Percentiles rank a stretch among this genome's conserved stretches.
Evolutionary conservation across 2,113 vertebrate species (phyloP).

Genomic region (Dendrocopos noguchii): DNA sequence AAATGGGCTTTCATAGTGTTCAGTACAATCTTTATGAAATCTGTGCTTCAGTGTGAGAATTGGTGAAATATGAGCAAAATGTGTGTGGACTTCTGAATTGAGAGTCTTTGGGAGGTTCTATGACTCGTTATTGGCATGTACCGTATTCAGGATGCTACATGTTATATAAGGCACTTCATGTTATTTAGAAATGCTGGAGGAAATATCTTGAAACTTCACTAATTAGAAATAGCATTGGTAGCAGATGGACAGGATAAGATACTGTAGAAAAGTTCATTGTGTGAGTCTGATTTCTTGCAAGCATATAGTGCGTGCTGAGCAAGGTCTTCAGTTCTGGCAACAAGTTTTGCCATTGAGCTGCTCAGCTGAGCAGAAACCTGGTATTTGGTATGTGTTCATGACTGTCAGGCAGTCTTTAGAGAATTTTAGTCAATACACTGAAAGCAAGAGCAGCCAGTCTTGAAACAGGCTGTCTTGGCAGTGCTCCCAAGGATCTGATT

Average conservation of each 20-base stretch:
- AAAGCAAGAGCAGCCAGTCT: neutral
- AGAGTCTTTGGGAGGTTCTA: neutral
- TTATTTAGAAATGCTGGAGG: slow-evolving; percentile 26
- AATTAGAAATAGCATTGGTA: slow-evolving; percentile 19
- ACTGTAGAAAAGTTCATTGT: neutral
- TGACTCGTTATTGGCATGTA: neutral
- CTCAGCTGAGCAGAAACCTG: neutral
- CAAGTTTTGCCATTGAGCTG: neutral
- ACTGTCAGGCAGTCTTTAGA: neutral
- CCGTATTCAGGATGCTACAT: neutral
- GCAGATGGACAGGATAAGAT: slow-evolving; percentile 16
- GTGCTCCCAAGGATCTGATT: neutral
- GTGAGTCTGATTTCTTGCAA: neutral
- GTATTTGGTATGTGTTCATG: neutral
- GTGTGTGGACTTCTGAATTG: neutral
- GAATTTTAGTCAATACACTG: neutral
- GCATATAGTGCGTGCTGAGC: neutral
- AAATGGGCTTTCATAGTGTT: neutral
- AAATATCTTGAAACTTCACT: slow-evolving; percentile 11
- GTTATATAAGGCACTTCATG: slow-evolving; percentile 6
- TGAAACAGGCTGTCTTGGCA: neutral
- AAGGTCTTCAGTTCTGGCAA: neutral
- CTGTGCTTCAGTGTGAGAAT: neutral
- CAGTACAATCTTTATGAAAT: neutral
- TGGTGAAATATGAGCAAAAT: neutral